Evolutionary conservation across 2,888 invertebrate genomes (phyloP), one percentile per base, ranked within the genome.

Genomic region (Dynastes tityus): DNA sequence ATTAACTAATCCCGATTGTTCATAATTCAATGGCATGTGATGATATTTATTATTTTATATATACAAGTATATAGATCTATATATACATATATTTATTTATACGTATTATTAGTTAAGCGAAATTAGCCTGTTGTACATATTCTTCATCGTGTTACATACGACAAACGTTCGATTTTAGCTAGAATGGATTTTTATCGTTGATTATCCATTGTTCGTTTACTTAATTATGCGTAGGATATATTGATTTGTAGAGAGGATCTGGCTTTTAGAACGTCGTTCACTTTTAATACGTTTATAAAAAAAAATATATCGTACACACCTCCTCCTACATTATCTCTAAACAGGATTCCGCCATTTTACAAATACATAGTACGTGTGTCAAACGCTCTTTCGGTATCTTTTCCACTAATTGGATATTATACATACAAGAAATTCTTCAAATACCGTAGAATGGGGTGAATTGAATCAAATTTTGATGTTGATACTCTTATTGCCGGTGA

Each of bases 21-120:
- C 64, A 78, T 79, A 76, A 79, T 77, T 65, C 65, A 74, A 65
- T 61, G 32, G 32, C 70, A 71, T 79, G 77, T 79, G 77, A 77
- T 76, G 55, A 58, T 58, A 58, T 58, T 58, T 64, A 64, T 64
- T 64, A 64, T 16, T 64, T 37, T 64, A 64, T 40, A 63, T 79
- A 79, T 76, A 65, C 58, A 79, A 55, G 64, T 76, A 76, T 79
- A 76, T 78, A 78, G 63, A 73, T 75, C 45, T 78, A 78, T 78
- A 58, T 78, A 74, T 75, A 68, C 74, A 65, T 32, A 58, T 68
- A 51, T 27, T 22, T 58, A 68, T 76, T 32, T 76, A 75, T 22
- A 22, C 13, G 40, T 45, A 67, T 67, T 22, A 70, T 29, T 45
- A 70, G 53, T 70, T 58, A 58, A 58, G 16, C 16, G 55, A 22